Evolutionary conservation across 92 coral and sea anemone species (phyloP), one percentile per base, ranked within the genome.

Genomic region (Nematostella vectensis): DNA sequence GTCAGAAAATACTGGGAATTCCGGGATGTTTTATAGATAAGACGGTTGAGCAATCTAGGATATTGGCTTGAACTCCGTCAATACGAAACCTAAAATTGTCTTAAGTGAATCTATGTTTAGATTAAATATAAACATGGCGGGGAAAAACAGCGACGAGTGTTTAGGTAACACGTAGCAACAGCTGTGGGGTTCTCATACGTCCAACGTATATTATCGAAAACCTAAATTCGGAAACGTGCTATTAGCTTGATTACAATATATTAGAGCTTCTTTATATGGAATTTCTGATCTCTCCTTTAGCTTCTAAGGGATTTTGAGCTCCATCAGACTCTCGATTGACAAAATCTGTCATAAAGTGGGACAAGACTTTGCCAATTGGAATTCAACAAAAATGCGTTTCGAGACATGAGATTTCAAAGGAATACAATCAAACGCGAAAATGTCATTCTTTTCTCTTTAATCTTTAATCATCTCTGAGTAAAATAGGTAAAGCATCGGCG

Each of bases 101-200:
- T 67, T 74, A n/a, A 55, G 50, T 62, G 49, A 57, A 39, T 33
- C 21, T 52, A 65, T 80, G 88, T 85, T 85, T 85, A 84, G 77
- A 63, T 71, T 67, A 75, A 64, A 54, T 75, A 80, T 82, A 80
- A 75, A 80, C 81, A 81, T 72, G 61, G 53, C 69, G 42, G 68
- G 71, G 72, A 70, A 74, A n/a, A 79, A 79, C 51, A 45, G 4
- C 4, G 51, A 25, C 42, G 48, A 27, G 72, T 84, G 87, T 76
- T 85, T 85, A 73, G 63, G 60, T 29, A 80, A 61, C 61, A 55
- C 59, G 27, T 15, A 47, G 16, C 38, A 27, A 38, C 95, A 85
- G 95, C 62, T 85, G 95, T 37, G 29, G 25, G 3, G 39, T 85
- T 85, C 95, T 83, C 95, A 85, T 72, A 74, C 73, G 61, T 58